Evolutionary conservation across 2,113 vertebrate genomes (phyloP), one percentile per base, ranked within the genome.

Genomic region (Channa maculata): DNA sequence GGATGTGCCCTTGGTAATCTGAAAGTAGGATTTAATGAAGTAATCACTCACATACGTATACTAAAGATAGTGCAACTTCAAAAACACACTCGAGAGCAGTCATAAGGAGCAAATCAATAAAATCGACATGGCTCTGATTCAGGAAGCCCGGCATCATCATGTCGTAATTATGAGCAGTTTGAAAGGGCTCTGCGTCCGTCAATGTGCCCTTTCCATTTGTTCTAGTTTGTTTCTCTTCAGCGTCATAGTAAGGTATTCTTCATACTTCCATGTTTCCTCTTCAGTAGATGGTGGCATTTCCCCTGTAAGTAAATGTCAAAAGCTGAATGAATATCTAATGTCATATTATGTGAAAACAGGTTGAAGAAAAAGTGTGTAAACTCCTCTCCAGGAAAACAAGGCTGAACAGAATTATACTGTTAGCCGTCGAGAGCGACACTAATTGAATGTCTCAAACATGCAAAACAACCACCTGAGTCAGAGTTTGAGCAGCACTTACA

Each of bases 1-100:
- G 13, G 59, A 38, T 3, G 24, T 76, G 14, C 62, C 58, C 37
- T 15, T 43, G 3, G 8, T 52, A n/a, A 49, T n/a, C 13, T 46
- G 44, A 71, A 76, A 75, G 65, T 49, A 38, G 15, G 24, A 64
- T 55, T 65, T 54, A 66, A 75, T 9, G 62, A 65, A 54, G 48
- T 65, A 54, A 72, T 83, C 55, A 54, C 34, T 79, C 51, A 43
- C 5, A 0, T 38, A 44, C 37, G 36, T 49, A 68, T 45, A 8
- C 8, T 5, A 44, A 54, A 71, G 45, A 49, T 9, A 39, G 46
- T 39, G 36, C 33, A 3, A 44, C 12, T 15, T 51, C 34, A 59
- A 46, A 69, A 71, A 43, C 24, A 65, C 55, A 72, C 45, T 41
- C 34, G 5, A 67, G 51, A 15, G 11, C 57, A 8, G 65, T 55